phyloP scores from a whole-genome alignment of 2,113 vertebrate species.

The Python bivittatus region DNA sequence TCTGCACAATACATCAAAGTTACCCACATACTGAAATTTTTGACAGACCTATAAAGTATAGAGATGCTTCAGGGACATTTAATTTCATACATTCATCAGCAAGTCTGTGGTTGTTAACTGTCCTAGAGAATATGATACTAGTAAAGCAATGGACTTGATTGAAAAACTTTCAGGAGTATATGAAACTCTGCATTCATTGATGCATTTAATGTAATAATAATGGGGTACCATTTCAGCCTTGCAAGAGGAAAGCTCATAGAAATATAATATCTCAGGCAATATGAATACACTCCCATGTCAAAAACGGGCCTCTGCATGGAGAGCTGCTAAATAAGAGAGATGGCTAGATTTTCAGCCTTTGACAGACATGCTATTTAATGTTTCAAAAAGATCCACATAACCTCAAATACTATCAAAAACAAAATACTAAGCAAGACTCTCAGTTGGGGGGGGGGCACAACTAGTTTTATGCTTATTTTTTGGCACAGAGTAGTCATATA shows the following conservation, averaged over 20 bases:
- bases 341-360: neutral
- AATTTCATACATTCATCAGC: neutral
- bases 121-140: neutral
- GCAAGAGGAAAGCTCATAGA: neutral
- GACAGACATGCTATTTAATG: neutral
- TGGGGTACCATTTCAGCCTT: neutral
- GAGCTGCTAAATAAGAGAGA: neutral
- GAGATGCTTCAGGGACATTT: neutral
- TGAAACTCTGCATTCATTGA: constrained; percentile 3
- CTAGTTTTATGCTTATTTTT: neutral
- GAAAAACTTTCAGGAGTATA: neutral
- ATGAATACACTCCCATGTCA: neutral
- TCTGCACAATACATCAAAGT: neutral
- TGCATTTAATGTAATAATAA: constrained; percentile 16
- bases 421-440: constrained; percentile 43
- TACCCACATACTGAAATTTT: neutral
- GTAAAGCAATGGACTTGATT: neutral
- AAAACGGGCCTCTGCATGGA: neutral
- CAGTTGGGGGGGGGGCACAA: constrained; percentile 42
- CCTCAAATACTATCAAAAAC: constrained; percentile 46
- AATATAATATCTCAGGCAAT: neutral
- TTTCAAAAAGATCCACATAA: neutral
- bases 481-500: neutral
- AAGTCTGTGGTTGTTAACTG: neutral
- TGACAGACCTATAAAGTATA: neutral